These are phyloP conservation scores for Typhlichthys subterraneus DNA, from an alignment of 2,797 vertebrate genomes.

Conservation along the genomic window DNA sequence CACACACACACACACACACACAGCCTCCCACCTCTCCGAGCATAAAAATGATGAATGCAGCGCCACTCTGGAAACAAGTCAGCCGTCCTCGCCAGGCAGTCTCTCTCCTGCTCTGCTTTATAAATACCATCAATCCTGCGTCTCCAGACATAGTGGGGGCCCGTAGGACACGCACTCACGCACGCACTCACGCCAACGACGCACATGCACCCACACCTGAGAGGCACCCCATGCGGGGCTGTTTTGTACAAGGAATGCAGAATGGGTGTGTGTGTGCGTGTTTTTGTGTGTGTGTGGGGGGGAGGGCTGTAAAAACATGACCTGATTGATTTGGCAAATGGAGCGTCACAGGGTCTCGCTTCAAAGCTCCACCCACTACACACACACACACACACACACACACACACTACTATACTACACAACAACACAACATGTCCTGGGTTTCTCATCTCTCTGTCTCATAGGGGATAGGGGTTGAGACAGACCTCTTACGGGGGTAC, in stretches of 20 bases:
- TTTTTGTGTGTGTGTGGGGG: constrained; percentile 14
- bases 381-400: constrained; percentile 28
- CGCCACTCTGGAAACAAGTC: constrained; percentile 67
- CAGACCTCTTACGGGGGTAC: constrained; percentile 7
- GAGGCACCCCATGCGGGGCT: constrained; percentile 49
- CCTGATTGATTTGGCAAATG: constrained; percentile 68
- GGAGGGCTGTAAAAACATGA: no score
- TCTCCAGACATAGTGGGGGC: constrained; percentile 21
- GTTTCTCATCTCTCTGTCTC: constrained; percentile 72
- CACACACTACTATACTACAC: background rate
- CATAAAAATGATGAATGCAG: constrained; percentile 81
- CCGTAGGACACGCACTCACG: background rate
- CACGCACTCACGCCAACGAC: background rate
- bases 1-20: background rate
- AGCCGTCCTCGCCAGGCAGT: constrained; percentile 65
- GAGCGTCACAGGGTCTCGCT: constrained; percentile 65
- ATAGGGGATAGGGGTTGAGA: constrained; percentile 47
- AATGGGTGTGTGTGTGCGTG: constrained; percentile 12
- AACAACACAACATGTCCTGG: constrained; percentile 67
- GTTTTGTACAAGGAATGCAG: background rate
- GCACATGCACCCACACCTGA: constrained; percentile 62
- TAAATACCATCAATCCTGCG: constrained; percentile 79
- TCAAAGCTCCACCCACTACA: constrained; percentile 5
- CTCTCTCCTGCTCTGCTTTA: constrained; percentile 73
- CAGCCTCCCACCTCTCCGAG: constrained; percentile 46